Evolutionary conservation across 2,113 vertebrate genomes (phyloP), one percentile per base, ranked within the genome.

Genomic region (Stomatorhinus ivindoensis): DNA sequence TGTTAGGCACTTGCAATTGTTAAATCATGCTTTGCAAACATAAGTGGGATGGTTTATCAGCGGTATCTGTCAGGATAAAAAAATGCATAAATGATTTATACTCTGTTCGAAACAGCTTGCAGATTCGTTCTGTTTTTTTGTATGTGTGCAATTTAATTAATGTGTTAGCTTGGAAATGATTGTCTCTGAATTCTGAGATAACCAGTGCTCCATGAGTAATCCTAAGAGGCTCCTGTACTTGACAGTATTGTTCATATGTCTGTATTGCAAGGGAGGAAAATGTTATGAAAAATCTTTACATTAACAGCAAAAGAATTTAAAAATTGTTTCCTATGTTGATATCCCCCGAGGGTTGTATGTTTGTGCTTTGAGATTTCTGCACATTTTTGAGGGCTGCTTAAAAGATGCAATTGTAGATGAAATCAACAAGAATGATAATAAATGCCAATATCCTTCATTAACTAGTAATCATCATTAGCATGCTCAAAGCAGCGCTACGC

Each of bases 401-500:
- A 19, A 82, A 89, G 13, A 61, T 61, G 80, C 42, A 46, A 80
- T 55, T 84, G 88, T 42, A 61, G 50, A 83, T 85, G 35, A n/a
- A 27, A 58, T 89, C 55, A 47, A 86, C 53, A 84, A 48, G n/a
- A 46, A 87, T 89, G 31, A 55, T 89, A 89, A 89, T 61, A 47
- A 61, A 39, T 50, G 46, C 53, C 44, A 6, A 89, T 86, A 42
- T 69, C 46, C 89, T 89, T 86, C 86, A 89, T 89, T 86, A 58
- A 69, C 69, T 73, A 86, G 82, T 87, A 86, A 87, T 89, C 83
- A 73, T 44, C 89, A 42, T 58, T 46, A 69, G 53, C 31, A 65
- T 86, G 48, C 48, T 35, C 7, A 31, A 15, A 46, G 11, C 48
- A 53, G 58, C 65, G 19, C 69, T 86, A 15, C 48, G n/a, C 24